Conservation (phyloP, 64 coral and sea anemone species). For the Hydrozoanthus tunicans region DNA sequence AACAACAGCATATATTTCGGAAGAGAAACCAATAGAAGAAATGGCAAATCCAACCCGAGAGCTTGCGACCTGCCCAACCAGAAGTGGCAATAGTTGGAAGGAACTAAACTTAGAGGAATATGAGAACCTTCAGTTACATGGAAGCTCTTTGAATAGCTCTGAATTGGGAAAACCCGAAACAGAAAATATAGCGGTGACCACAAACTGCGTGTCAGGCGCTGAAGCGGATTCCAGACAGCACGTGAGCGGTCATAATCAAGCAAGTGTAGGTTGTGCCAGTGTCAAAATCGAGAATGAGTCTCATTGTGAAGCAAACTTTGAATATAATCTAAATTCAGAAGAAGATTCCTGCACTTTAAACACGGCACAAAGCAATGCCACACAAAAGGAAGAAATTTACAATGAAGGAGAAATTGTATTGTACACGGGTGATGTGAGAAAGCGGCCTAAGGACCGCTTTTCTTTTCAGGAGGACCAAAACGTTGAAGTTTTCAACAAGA, state of each 20-base stretch:
- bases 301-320: neutral
- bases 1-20: neutral
- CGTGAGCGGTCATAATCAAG: neutral
- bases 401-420: neutral
- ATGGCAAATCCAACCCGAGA: too few species aligned
- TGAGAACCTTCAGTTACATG: neutral
- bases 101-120: too few species aligned
- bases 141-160: neutral
- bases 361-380: neutral
- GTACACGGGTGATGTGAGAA: neutral
- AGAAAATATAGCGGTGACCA: neutral
- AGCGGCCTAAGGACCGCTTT: neutral
- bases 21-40: neutral
- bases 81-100: too few species aligned
- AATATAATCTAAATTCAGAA: neutral
- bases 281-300: neutral
- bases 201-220: neutral
- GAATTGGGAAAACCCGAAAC: neutral
- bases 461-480: neutral
- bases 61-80: too few species aligned
- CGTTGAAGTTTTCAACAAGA: neutral
- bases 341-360: neutral
- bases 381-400: neutral
- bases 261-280: neutral
- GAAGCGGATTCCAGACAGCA: neutral